Base-by-base conservation (phyloP, 2,113 vertebrate species). In the Pangasianodon hypophthalmus region DNA sequence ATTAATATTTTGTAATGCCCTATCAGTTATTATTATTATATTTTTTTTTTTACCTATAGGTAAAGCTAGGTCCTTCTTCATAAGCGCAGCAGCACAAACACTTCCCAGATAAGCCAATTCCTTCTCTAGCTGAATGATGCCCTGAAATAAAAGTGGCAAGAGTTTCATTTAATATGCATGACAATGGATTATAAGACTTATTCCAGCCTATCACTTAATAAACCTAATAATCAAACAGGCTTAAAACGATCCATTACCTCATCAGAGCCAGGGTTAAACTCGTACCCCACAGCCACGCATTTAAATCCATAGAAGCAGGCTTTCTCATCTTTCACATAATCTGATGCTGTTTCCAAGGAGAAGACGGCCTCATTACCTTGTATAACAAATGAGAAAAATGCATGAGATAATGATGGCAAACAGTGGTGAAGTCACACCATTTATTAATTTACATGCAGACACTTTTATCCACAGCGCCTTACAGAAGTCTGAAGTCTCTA, bases 271-370 rank as follows among this genome's bases (percentile, higher is more conserved):
- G 98, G 98, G 92, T 97, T 99, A 96, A 99, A 99, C 93, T 99
- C 98, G 92, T 98, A 99, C 89, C 98, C 98, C 93, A 99, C 97
- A 89, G 98, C 98, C 0, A 98, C 97, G 95, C 98, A 99, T 88
- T 99, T 99, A 92, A 99, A 99, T 89, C 98, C 98, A 90, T 98
- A 99, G 94, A 99, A 99, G 90, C 96, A 97, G 84, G 98, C 97
- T 91, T 99, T 99, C 92, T 99, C 98, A 94, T 99, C 98, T 95
- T 99, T 99, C 46, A 99, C 98, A 50, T 99, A 99, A 95, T 99
- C 98, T 19, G 98, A 99, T 0, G 98, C 98, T 2, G 98, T 99
- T 94, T 99, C 98, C 93, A 99, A 92, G 67, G 98, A 99, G 95
- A 99, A 99, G 41, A 99, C 96, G 52, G 97, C 97, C 94, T 99